These are phyloP conservation scores for Sebastes elongatus DNA, from an alignment of 2,797 vertebrate species.

Conservation along the genomic window DNA sequence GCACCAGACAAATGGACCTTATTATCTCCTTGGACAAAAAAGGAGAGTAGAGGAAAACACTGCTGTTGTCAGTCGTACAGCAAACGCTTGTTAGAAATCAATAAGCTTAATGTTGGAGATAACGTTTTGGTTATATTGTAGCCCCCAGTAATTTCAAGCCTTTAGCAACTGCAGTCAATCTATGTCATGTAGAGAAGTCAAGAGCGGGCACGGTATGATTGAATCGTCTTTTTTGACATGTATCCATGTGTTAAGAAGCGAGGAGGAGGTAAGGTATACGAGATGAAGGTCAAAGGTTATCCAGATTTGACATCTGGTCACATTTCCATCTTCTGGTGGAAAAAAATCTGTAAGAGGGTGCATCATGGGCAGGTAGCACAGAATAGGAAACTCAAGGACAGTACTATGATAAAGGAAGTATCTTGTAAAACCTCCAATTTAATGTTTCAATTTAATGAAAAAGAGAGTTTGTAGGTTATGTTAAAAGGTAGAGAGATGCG, in stretches of 20 bases:
- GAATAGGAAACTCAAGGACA: not conserved
- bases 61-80: not conserved
- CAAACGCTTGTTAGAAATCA: not conserved
- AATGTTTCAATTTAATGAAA: not conserved
- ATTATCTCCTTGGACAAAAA: not conserved
- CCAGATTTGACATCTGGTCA: slow-evolving; percentile 11
- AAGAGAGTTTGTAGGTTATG: not conserved
- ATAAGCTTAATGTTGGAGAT: not conserved
- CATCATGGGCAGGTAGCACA: not conserved
- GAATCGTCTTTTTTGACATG: not conserved
- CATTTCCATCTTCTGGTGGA: not conserved
- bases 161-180: not conserved
- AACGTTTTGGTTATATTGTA: not conserved
- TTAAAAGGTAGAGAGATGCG: not conserved
- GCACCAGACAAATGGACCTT: not conserved
- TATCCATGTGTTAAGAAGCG: not conserved
- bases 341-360: not conserved
- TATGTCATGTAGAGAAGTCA: not conserved
- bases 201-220: not conserved
- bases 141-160: not conserved
- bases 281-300: slow-evolving; percentile 15
- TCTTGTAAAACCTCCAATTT: not conserved
- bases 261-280: not conserved
- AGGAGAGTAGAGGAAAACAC: not conserved
- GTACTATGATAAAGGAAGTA: too few species aligned